Conservation (phyloP, 2,797 vertebrate genomes). For the Apodemus agrarius region DNA sequence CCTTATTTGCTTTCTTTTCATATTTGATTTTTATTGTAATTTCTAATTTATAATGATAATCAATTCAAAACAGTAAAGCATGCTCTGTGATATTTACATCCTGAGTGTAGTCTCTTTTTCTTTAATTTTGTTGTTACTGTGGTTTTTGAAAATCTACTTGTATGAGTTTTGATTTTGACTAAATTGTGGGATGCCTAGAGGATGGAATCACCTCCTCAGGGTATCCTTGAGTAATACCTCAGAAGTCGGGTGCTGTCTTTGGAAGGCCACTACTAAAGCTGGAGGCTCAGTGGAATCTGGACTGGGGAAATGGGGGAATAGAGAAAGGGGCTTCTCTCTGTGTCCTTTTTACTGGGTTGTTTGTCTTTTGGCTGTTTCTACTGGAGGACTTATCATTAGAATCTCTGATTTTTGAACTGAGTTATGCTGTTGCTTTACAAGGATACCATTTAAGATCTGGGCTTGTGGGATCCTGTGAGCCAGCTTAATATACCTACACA, state of each 20-base stretch:
- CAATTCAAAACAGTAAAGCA: neutral
- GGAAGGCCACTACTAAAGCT: neutral
- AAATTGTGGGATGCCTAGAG: neutral
- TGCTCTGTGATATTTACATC: neutral
- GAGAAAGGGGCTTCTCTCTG: neutral
- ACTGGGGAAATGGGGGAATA: neutral
- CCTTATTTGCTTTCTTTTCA: slow-evolving; percentile 38
- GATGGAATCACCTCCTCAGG: neutral
- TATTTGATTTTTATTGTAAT: slow-evolving; percentile 33
- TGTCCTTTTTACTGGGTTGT: neutral
- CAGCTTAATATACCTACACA: neutral
- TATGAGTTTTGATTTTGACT: neutral
- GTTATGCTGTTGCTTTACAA: no score
- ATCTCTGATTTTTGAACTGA: neutral
- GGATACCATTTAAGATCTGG: no score
- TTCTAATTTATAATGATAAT: neutral
- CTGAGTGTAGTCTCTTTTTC: neutral
- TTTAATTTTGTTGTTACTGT: neutral
- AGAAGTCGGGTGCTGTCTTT: neutral
- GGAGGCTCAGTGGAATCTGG: neutral
- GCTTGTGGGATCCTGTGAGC: neutral
- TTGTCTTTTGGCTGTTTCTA: neutral
- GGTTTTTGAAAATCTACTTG: neutral
- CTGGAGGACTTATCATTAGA: no score
- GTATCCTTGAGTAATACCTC: neutral